Evolutionary conservation across 2,888 invertebrate species (phyloP).

Genomic region (Epistrophella euchroma): DNA sequence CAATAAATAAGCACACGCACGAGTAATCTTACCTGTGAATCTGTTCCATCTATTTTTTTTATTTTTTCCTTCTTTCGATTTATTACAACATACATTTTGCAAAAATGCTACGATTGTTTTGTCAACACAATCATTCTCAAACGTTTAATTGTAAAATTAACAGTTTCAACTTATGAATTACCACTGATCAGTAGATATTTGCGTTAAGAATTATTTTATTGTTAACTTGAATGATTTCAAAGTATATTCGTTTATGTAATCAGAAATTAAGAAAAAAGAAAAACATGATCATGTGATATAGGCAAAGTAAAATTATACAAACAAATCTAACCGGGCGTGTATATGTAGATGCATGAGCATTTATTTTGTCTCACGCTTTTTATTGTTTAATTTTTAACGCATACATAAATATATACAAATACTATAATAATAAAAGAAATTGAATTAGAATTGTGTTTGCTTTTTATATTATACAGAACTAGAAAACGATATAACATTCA

Average conservation of each 20-base stretch:
- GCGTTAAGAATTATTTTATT: slow-evolving; percentile 27
- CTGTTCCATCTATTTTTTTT: too few relatives aligned
- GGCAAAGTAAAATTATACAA: background rate
- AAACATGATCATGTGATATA: slow-evolving; percentile 46
- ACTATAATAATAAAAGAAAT: background rate
- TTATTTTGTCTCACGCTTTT: background rate
- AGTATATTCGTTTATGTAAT: slow-evolving; percentile 4
- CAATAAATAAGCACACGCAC: too few relatives aligned
- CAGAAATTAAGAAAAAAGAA: slow-evolving; percentile 1
- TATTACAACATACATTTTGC: background rate
- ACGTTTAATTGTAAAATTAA: slow-evolving; percentile 54
- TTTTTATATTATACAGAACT: too few relatives aligned
- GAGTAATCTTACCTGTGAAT: too few relatives aligned
- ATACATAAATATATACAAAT: background rate
- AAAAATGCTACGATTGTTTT: slow-evolving; percentile 18
- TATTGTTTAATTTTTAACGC: background rate
- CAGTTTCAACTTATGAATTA: slow-evolving; percentile 8
- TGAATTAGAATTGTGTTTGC: too few relatives aligned
- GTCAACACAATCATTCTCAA: slow-evolving; percentile 17
- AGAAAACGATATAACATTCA: too few relatives aligned
- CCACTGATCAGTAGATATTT: slow-evolving; percentile 31
- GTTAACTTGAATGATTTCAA: background rate
- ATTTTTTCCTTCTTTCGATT: background rate
- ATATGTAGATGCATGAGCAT: background rate
- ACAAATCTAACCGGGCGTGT: background rate